Percentiles rank a stretch among this genome's conserved stretches.
Evolutionary conservation across 2,797 vertebrate genomes (phyloP).

Genomic region (Acestrorhynchus altus): DNA sequence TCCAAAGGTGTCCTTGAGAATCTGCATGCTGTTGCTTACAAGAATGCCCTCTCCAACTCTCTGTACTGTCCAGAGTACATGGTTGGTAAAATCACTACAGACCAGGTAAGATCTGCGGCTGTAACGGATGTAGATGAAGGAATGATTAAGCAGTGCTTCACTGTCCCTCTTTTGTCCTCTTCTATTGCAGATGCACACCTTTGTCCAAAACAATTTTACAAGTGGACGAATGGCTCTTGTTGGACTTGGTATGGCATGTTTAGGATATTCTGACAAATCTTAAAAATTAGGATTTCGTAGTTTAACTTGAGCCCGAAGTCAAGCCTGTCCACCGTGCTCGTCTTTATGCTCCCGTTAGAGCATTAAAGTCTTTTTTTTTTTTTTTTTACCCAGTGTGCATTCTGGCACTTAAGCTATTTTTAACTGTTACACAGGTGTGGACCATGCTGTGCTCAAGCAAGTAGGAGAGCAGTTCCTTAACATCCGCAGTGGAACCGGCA

Average conservation of each 20-base stretch:
- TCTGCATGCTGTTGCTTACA: constrained; percentile 89
- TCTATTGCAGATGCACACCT: constrained; percentile 86
- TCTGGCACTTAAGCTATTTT: not conserved
- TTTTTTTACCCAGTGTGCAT: not conserved
- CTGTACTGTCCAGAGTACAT: constrained; percentile 92
- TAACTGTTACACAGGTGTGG: constrained; percentile 79
- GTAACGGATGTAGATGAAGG: not conserved
- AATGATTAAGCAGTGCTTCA: not conserved
- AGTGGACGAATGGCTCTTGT: constrained; percentile 94
- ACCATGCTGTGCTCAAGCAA: constrained; percentile 88
- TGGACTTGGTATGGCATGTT: constrained; percentile 84
- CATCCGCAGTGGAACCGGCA: constrained; percentile 88
- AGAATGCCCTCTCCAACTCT: constrained; percentile 89
- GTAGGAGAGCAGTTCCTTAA: constrained; percentile 96
- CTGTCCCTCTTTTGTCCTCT: constrained; percentile 44
- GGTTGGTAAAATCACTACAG: constrained; percentile 86
- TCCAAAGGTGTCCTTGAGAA: constrained; percentile 83
- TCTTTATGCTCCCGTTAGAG: too few species aligned
- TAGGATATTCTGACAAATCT: too few species aligned
- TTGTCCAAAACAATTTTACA: constrained; percentile 95
- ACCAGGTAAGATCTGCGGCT: constrained; percentile 79
- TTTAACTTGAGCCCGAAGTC: too few species aligned
- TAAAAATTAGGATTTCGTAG: too few species aligned
- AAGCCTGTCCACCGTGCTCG: too few species aligned
- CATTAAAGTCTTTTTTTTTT: too few species aligned